Percentiles rank a stretch among this genome's conserved stretches.
phyloP scores from a whole-genome alignment of 2,113 vertebrate genomes.

The Heloderma charlesbogerti region DNA sequence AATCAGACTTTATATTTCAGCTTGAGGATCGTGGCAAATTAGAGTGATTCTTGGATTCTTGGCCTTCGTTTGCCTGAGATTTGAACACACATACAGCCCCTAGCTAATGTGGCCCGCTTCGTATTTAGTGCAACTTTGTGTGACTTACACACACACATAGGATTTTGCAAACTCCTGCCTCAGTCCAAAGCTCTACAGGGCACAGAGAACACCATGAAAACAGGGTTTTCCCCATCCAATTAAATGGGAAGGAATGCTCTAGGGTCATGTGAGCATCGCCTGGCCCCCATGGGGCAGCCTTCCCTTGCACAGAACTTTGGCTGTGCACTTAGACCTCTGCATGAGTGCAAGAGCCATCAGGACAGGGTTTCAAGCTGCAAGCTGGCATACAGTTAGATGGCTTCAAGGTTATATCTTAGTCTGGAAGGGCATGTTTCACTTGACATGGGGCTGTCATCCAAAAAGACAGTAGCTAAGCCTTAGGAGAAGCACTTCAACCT shows the following conservation, averaged over 20 bases:
- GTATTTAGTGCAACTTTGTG: no score
- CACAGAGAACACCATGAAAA: background rate
- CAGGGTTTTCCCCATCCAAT: background rate
- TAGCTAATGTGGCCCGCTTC: background rate
- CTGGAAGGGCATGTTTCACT: background rate
- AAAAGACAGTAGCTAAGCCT: background rate
- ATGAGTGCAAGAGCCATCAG: background rate
- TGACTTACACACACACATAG: no score
- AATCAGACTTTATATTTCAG: slow-evolving; percentile 56
- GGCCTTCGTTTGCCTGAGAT: slow-evolving; percentile 32
- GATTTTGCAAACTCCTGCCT: background rate
- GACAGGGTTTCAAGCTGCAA: background rate
- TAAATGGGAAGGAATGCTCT: background rate
- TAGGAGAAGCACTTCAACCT: no score
- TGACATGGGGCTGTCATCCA: background rate
- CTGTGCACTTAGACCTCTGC: background rate
- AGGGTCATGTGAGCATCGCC: background rate
- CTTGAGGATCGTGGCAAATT: slow-evolving; percentile 61
- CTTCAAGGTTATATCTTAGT: no score
- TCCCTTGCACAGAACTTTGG: background rate
- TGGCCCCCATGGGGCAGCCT: background rate
- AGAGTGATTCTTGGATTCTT: slow-evolving; percentile 76
- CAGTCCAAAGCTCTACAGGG: background rate
- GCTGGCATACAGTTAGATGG: background rate
- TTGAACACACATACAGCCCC: background rate